Evolutionary conservation across 1,140 invertebrate species (phyloP), one percentile per base, ranked within the genome.

Genomic region (Parasteatoda tepidariorum): DNA sequence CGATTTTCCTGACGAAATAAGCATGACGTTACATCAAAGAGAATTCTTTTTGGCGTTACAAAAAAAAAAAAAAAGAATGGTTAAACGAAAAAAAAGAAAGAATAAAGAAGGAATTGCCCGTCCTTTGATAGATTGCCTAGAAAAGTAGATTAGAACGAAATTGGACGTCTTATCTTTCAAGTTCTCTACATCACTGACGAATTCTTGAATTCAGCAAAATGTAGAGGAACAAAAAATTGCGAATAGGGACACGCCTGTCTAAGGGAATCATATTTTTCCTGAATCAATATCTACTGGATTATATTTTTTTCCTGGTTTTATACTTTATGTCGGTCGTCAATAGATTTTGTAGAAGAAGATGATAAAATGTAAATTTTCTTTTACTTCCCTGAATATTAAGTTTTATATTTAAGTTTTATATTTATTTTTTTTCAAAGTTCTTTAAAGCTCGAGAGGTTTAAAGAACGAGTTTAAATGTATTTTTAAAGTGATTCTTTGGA

Each of bases 101-200:
- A 0, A 31, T 24, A 55, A 33, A 34, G 7, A 22, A 66, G 66
- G 31, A 78, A 66, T 33, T 62, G 41, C 13, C 26, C 15, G 26
- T 66, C 41, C 74, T 78, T 78, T 78, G 74, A 78, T 78, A 78
- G 74, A 78, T 78, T 78, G 74, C 74, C 74, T 55, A 78, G 74
- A 78, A 78, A 78, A 78, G 74, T 78, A 78, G 74, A 78, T 78
- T 78, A 78, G 74, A 66, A 22, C 61, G 74, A 78, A 78, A 78
- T 78, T 78, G 74, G 74, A 78, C 74, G 61, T 78, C 74, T 78
- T 78, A 78, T 78, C 74, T 74, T 74, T 78, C 74, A 78, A 78
- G 74, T 78, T 78, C 74, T 66, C 62, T 54, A 57, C 61, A 78
- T 66, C 67, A 30, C 7, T 5, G 38, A 31, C 33, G 74, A 78